Percentiles rank a stretch among this genome's conserved stretches.
phyloP scores from a whole-genome alignment of 2,888 invertebrate genomes.

The Lithophane leautieri region DNA sequence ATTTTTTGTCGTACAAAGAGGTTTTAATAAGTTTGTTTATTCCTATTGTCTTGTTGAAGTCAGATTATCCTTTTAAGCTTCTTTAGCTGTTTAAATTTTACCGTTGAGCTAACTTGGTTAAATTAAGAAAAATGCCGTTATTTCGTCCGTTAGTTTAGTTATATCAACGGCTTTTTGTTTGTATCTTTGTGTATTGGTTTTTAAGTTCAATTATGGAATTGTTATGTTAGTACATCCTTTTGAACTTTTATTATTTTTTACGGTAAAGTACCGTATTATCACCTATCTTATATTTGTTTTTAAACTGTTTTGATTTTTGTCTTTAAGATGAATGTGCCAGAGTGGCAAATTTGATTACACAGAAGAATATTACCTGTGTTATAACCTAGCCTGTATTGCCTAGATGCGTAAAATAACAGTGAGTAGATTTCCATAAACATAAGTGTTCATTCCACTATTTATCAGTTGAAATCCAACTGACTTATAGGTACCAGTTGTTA shows the following conservation, averaged over 20 bases:
- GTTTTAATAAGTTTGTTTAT: conserved; percentile 64
- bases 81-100: conserved; percentile 50
- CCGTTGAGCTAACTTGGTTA: conserved; percentile 51
- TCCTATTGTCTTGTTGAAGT: conserved; percentile 57
- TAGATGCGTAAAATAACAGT: background rate
- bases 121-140: conserved; percentile 56
- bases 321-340: background rate
- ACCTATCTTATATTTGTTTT: too few species aligned
- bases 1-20: conserved; percentile 43
- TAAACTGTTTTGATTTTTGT: background rate
- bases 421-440: too few species aligned
- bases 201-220: conserved; percentile 7
- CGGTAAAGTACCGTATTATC: background rate
- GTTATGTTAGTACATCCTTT: background rate
- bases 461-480: too few species aligned
- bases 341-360: too few species aligned
- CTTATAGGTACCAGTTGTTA: too few species aligned
- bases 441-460: too few species aligned
- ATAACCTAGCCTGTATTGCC: background rate
- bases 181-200: conserved; percentile 19
- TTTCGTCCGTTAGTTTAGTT: conserved; percentile 35
- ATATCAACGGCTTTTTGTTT: conserved; percentile 25
- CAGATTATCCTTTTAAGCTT: conserved; percentile 59
- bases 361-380: too few species aligned
- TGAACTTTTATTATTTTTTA: background rate